Conservation (phyloP, 2,797 vertebrate species). For the Hyperoplus lanceolatus region DNA sequence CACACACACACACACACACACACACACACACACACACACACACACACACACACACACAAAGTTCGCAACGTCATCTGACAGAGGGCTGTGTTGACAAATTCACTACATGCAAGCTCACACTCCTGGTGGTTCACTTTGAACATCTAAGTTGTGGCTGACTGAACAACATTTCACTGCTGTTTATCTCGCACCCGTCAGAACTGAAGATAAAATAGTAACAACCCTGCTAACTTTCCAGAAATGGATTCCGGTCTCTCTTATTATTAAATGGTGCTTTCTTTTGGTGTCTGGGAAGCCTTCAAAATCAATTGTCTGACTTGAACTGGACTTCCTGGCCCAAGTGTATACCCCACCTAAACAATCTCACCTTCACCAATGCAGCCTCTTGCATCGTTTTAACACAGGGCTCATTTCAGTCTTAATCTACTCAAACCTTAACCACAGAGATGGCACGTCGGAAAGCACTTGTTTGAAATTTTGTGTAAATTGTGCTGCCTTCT, state of each 20-base stretch:
- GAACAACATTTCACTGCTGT: no score
- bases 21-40: background rate
- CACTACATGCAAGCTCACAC: no score
- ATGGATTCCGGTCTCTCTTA: no score
- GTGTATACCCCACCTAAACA: background rate
- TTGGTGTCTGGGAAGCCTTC: background rate
- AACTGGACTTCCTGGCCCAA: no score
- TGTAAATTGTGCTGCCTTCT: background rate
- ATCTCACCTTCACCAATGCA: background rate
- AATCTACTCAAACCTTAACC: background rate
- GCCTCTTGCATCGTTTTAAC: background rate
- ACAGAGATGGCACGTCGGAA: background rate
- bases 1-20: background rate
- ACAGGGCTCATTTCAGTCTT: background rate
- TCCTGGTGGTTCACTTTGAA: no score
- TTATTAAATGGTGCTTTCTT: no score
- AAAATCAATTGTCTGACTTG: background rate
- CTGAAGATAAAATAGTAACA: no score
- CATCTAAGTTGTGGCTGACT: no score
- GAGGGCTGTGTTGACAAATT: no score
- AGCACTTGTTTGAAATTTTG: background rate
- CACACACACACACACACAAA: background rate
- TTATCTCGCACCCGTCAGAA: no score
- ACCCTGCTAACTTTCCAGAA: no score
- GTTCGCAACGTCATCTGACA: no score